Base-by-base conservation (phyloP, 1,140 invertebrate species). In the Linepithema humile region DNA sequence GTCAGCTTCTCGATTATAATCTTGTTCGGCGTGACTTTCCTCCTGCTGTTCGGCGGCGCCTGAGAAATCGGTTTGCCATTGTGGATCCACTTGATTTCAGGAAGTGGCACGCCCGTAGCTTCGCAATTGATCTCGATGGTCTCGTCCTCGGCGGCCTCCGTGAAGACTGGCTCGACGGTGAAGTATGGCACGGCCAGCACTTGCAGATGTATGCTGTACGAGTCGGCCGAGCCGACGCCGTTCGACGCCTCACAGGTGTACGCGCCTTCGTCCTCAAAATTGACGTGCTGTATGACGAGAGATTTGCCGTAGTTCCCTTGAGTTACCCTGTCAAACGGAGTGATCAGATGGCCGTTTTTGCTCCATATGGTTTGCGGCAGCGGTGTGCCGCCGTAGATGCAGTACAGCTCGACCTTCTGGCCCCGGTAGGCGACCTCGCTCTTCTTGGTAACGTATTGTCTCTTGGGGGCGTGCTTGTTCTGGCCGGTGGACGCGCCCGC, bases 51-150 rank as follows among this genome's bases (percentile, higher is more conserved):
- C 0, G 95, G 94, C 15, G 96, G 95, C 1, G 97, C 96, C 92
- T 98, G 96, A 64, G 96, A 95, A 43, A 99, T 97, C 0, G 98
- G 97, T 90, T 97, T 97, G 48, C 99, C 99, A 95, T 99, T 99
- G 93, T 99, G 97, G 72, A 99, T 99, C 99, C 99, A 99, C 89
- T 98, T 96, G 65, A 99, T 98, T 84, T 97, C 96, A 0, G 99
- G 99, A 69, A 97, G 95, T 0, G 99, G 99, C 2, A 96, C 96
- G 82, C 98, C 99, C 9, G 95, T 96, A 0, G 99, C 99, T 78
- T 96, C 96, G 94, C 99, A 99, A 59, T 95, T 95, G 90, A 99
- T 98, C 85, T 96, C 96, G 0, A 97, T 97, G 10, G 96, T 97
- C 92, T 99, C 98, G 64, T 97, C 98, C 95, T 99, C 98, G 17